Percentiles rank a stretch among this genome's conserved stretches.
Conservation (phyloP, 2,888 invertebrate species). For the Hedya salicella region DNA sequence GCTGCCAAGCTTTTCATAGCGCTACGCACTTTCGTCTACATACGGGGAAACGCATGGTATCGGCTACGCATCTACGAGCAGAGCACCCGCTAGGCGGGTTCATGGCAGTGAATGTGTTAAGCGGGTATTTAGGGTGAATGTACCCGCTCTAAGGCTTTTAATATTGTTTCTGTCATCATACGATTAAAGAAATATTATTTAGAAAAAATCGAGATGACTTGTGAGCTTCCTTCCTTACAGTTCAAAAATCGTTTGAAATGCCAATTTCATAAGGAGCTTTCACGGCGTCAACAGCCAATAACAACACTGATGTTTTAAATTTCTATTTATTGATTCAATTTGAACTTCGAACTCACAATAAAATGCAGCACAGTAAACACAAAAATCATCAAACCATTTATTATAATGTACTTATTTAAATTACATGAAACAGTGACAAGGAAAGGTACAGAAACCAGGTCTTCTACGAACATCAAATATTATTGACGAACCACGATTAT, state of each 20-base stretch:
- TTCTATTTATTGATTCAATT: constrained; percentile 85
- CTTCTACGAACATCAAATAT: constrained; percentile 75
- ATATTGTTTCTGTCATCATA: too few species aligned
- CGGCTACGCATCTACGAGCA: too few species aligned
- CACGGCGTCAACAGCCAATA: constrained; percentile 58
- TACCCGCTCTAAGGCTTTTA: too few species aligned
- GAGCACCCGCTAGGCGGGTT: too few species aligned
- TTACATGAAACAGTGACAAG: constrained; percentile 76
- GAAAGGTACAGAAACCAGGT: constrained; percentile 69
- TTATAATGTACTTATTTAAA: constrained; percentile 72
- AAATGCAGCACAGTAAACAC: constrained; percentile 84
- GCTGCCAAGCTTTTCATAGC: too few species aligned
- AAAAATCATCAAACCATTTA: constrained; percentile 80
- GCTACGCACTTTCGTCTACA: too few species aligned
- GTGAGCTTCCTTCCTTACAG: too few species aligned
- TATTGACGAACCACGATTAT: constrained; percentile 56
- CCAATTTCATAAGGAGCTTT: constrained; percentile 10
- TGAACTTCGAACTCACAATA: constrained; percentile 85
- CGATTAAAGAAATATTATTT: too few species aligned
- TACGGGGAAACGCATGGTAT: too few species aligned
- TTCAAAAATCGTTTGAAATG: background rate
- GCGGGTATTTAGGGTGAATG: too few species aligned
- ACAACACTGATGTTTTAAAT: constrained; percentile 78
- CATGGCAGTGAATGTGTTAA: too few species aligned
- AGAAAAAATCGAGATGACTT: too few species aligned